phyloP scores from a whole-genome alignment of 2,888 invertebrate species.

The Atherix ibis region DNA sequence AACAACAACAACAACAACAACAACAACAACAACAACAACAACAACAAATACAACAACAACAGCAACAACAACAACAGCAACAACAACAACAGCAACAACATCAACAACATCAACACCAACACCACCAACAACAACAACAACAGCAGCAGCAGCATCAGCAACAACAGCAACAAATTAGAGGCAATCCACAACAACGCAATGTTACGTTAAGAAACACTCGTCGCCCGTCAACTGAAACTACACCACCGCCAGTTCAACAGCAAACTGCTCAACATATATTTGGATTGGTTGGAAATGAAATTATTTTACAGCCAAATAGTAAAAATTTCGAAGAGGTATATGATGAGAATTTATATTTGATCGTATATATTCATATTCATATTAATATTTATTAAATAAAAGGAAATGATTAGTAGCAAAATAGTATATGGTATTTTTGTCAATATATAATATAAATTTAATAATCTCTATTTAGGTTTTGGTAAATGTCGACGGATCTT shows the following conservation, averaged over 20 bases:
- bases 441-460: neutral
- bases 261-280: slow-evolving; percentile 12
- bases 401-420: no score
- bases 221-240: slow-evolving; percentile 29
- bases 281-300: slow-evolving; percentile 16
- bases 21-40: slow-evolving; percentile 10
- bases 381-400: no score
- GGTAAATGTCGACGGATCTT: slow-evolving; percentile 21
- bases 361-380: no score
- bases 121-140: slow-evolving; percentile 10
- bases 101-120: slow-evolving; percentile 15
- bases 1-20: slow-evolving; percentile 12
- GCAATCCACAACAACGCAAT: slow-evolving; percentile 21
- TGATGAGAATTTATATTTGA: no score
- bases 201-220: slow-evolving; percentile 22
- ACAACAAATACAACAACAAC: slow-evolving; percentile 12
- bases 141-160: no score
- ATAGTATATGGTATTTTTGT: neutral
- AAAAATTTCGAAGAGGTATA: slow-evolving; percentile 29
- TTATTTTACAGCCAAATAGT: slow-evolving; percentile 20
- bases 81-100: slow-evolving; percentile 10
- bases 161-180: slow-evolving; percentile 20
- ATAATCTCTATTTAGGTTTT: slow-evolving; percentile 18
- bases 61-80: slow-evolving; percentile 12
- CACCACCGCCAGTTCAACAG: slow-evolving; percentile 23